Base-by-base conservation (phyloP, 1,140 invertebrate genomes). In the Drosophila malerkotliana region DNA sequence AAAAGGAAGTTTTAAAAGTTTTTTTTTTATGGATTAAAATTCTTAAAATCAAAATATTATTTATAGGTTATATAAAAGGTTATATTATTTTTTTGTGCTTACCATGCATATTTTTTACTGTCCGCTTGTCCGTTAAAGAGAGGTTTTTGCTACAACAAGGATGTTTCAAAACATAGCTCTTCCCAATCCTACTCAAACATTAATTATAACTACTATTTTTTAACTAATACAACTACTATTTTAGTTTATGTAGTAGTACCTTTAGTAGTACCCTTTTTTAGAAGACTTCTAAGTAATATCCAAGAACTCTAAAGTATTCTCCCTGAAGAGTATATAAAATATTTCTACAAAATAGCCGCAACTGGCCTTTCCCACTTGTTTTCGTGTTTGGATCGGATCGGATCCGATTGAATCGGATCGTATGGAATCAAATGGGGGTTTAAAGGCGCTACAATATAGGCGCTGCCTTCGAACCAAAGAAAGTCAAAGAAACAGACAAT, bases 401-500 rank as follows among this genome's bases (percentile, higher is more conserved):
- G 37, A 67, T 41, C 52, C 30, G 12, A 15, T 30, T 24, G 49
- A 44, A 41, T 44, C 15, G 14, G n/a, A 44, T 44, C 41, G 8
- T 6, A 44, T 44, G 5, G 41, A 28, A 44, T 44, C 41, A 7
- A 7, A 44, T 44, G 1, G 41, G 41, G 41, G 15, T 7, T 44
- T 30, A 37, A 47, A 68, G 66, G 66, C 63, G 66, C 66, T 56
- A 56, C 37, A 63, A 28, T 30, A 37, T 37, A 21, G 21, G 21
- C 21, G 3, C 21, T 21, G 21, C 21, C 21, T 21, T 21, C 21
- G 21, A 21, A 21, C 21, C 21, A 21, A 44, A 21, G 51, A 24
- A 41, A 59, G 45, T 37, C 14, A 15, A 61, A 55, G 59, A 58
- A 44, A 62, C 53, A 49, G 59, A 71, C 62, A 83, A 68, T 83